Base-by-base conservation (phyloP, 92 coral and sea anemone genomes). In the Parazoanthus darwini region DNA sequence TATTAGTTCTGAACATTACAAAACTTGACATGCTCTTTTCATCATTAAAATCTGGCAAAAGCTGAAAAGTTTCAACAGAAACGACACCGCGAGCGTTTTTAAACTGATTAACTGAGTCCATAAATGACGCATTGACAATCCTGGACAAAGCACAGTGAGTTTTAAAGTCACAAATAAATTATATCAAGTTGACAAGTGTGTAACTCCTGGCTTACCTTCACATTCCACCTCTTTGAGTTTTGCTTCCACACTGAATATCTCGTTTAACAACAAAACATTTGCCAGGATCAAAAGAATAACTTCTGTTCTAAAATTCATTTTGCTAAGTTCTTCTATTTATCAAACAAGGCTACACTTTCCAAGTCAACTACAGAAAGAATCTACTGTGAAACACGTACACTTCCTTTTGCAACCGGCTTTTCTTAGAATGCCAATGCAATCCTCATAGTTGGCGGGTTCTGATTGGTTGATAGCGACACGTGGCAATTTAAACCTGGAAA, bases 361-460 rank as follows among this genome's bases (percentile, higher is more conserved):
- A 20, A 43, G 59, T 76, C 23, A 77, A 26, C 36, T 85, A 39
- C 48, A 87, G 65, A 78, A 63, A 74, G 58, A 82, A 42, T 63
- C 29, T 33, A 6, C 46, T 23, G 5, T 74, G 3, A 50, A 42
- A 54, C 63, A 71, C 87, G 75, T 71, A 56, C n/a, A 66, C 46
- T 42, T 74, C 77, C 43, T 20, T 29, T 37, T 65, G 70, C 54
- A 77, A 44, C 81, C 90, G 86, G 89, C 91, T 89, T 91, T 80
- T 84, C 42, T 63, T 1, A 15, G 44, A 26, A 81, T 94, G 86
- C 99, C 98, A 97, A 95, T 91, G 94, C 93, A 79, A 77, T 88
- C 81, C 86, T 91, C 86, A 91, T 97, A 97, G 93, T 94, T 97
- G 99, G 93, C 99, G 98, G 48, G 86, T 85, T 91, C 93, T 94